phyloP scores from a whole-genome alignment of 2,113 vertebrate species.

The Dipodomys stephensi region DNA sequence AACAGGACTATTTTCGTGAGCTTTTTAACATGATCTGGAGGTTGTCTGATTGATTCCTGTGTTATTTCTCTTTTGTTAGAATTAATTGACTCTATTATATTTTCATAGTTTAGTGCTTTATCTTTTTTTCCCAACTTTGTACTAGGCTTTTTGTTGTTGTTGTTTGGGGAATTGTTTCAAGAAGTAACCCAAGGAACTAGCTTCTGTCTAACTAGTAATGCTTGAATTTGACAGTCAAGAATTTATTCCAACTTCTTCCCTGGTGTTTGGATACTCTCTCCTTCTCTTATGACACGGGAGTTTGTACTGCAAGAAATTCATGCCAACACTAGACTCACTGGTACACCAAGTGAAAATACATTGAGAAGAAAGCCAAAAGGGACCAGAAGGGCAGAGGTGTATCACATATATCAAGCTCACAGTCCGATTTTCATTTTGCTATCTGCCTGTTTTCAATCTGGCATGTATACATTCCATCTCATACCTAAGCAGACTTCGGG shows the following conservation, averaged over 20 bases:
- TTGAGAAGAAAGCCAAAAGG: neutral
- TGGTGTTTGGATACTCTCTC: neutral
- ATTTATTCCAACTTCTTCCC: neutral
- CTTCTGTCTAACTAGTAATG: neutral
- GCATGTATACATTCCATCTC: neutral
- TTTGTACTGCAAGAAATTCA: neutral
- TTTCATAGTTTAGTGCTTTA: slow-evolving; percentile 26
- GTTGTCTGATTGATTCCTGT: slow-evolving; percentile 44
- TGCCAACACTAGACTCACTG: neutral
- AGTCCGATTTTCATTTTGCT: slow-evolving; percentile 33
- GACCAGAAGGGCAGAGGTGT: neutral
- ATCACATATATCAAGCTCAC: neutral
- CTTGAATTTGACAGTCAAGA: neutral
- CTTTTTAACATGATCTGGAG: slow-evolving; percentile 3
- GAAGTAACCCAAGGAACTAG: neutral
- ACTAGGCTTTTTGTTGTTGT: neutral
- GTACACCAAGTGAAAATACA: neutral
- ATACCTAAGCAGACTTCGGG: neutral
- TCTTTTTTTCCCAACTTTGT: neutral
- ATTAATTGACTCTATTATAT: slow-evolving; percentile 54
- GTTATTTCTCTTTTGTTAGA: slow-evolving; percentile 41
- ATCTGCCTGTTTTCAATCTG: slow-evolving; percentile 20
- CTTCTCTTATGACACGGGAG: neutral
- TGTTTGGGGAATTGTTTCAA: slow-evolving; percentile 23
- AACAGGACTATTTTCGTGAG: neutral